Evolutionary conservation across 2,797 vertebrate genomes (phyloP), one percentile per base, ranked within the genome.

Genomic region (Melanotaenia parkinsoni): DNA sequence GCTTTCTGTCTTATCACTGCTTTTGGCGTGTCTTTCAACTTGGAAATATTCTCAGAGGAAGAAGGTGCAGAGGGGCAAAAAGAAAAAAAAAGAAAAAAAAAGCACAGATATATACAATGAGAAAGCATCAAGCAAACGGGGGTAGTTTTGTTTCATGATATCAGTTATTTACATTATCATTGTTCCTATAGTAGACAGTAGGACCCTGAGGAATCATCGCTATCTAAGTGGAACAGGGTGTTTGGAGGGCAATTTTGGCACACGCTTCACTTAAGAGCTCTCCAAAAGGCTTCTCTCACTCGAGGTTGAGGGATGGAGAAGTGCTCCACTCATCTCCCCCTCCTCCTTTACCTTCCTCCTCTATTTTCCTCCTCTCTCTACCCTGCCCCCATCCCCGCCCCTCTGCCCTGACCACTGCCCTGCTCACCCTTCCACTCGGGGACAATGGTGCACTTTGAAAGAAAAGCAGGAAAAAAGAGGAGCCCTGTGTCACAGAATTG

Each of bases 361-460:
- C 66, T 77, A 62, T 74, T 83, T 73, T 76, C 83, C 77, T 71
- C 62, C 28, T 28, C 73, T 32, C 72, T 77, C 67, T 58, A 57
- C 86, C 81, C 80, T 77, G 79, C 77, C 81, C 82, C 77, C 83
- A 40, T 54, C 65, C 50, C 83, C 77, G 43, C 88, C 90, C 84
- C 72, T 57, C 40, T 82, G 87, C 87, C 91, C 88, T 81, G 84
- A 86, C 79, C 84, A 68, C 88, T 92, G 89, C 83, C 88, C 89
- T 63, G 69, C 85, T 93, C 89, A 85, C 83, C 92, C 86, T 81
- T 83, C 67, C 26, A 62, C 80, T 69, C 62, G 16, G 77, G 84
- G 86, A 94, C 94, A 94, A 94, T 92, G 90, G 84, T 68, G 80
- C 37, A 80, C 89, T 93, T 92, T 93, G 87, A 92, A 93, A 91